Base-by-base conservation (phyloP, 2,797 vertebrate genomes). In the Xiphophorus birchmanni region DNA sequence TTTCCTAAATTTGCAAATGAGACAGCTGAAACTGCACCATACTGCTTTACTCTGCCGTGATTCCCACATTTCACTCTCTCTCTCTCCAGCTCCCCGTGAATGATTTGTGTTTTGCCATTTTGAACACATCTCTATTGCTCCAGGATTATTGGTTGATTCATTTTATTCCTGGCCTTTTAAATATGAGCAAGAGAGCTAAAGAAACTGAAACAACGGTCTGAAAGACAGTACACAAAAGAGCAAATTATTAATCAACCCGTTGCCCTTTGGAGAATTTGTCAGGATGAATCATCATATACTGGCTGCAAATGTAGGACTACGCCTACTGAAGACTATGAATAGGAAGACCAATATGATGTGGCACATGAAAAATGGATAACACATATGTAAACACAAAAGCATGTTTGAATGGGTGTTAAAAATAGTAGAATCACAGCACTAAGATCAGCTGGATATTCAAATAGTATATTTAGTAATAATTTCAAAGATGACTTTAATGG, bases 111-210 rank as follows among this genome's bases (percentile, higher is more conserved):
- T 40, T 54, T 77, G 74, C 74, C 84, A 75, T 83, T 87, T 47
- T 74, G 74, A 86, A 82, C 65, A 81, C 67, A 87, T 76, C 88
- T 90, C 58, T 79, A 77, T 72, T 86, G 78, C 90, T 89, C 58
- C 81, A 78, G 84, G 86, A 82, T 21, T 75, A 81, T 77, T 82
- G 82, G 63, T 72, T 12, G 78, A 87, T 86, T 92, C 63, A 86
- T 90, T 88, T 90, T 84, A 91, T 88, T 82, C 78, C 69, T 3
- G 42, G 60, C 77, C 82, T 78, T 80, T 91, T 92, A 90, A 91
- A 89, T 65, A 77, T 85, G 86, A 91, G 82, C 58, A 82, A 86
- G 80, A 58, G 83, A 88, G 82, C 75, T 87, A 86, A 88, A 89
- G 85, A 78, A 78, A 77, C 79, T 77, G 29, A 82, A 86, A 91